Percentiles rank a stretch among this genome's conserved stretches.
These are phyloP conservation scores for Nemapogon koenigi DNA, from an alignment of 2,888 invertebrate genomes.

Conservation along the genomic window DNA sequence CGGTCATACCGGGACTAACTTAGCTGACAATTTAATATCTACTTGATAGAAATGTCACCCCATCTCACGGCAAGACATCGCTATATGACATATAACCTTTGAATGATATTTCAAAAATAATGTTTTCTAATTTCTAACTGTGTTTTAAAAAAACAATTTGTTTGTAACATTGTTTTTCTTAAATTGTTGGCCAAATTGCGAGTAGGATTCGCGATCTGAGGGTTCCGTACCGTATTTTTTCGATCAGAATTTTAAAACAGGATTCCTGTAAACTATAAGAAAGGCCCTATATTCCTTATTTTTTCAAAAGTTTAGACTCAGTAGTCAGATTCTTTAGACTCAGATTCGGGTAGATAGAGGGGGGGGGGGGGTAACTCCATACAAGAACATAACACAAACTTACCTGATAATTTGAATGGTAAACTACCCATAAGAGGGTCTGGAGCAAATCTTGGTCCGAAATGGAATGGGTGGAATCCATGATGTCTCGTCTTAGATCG, in stretches of 20 bases:
- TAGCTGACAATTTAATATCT: conserved; percentile 57
- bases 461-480: conserved; percentile 88
- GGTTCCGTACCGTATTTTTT: too few species aligned
- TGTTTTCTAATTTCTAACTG: too few species aligned
- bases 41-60: conserved; percentile 19
- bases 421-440: conserved; percentile 79
- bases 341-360: not conserved
- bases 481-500: conserved; percentile 91
- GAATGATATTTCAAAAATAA: too few species aligned
- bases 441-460: conserved; percentile 84
- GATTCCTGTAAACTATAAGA: too few species aligned
- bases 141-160: too few species aligned
- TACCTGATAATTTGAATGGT: conserved; percentile 88
- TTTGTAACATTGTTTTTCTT: too few species aligned
- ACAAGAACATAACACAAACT: conserved; percentile 20
- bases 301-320: too few species aligned
- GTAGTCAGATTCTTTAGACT: not conserved
- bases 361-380: not conserved
- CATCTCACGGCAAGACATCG: conserved; percentile 3
- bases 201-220: too few species aligned
- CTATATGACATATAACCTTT: too few species aligned
- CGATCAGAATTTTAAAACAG: too few species aligned
- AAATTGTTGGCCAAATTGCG: too few species aligned
- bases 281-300: too few species aligned
- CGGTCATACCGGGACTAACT: conserved; percentile 29